phyloP scores from a whole-genome alignment of 2,888 invertebrate genomes.

The Spisula solida region DNA sequence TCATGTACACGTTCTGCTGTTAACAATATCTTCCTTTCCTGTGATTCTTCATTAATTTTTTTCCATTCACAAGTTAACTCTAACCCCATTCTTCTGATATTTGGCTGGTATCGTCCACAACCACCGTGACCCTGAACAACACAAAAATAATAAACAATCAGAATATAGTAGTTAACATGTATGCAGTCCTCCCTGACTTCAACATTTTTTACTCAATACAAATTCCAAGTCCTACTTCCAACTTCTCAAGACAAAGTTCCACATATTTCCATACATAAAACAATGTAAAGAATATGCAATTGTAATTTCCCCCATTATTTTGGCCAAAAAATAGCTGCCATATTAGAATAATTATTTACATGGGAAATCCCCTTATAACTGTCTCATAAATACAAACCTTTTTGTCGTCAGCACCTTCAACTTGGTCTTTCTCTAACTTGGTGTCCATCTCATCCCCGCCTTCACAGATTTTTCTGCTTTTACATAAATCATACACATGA shows the following conservation, averaged over 20 bases:
- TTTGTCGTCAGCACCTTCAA: constrained; percentile 85
- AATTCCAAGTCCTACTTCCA: too few species aligned
- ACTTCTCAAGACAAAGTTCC: too few species aligned
- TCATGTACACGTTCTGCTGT: constrained; percentile 99
- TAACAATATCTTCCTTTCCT: constrained; percentile 96
- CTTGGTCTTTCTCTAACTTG: constrained; percentile 74
- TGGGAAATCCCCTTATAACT: too few species aligned
- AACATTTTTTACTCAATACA: too few species aligned
- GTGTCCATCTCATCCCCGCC: constrained; percentile 99
- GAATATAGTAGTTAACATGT: too few species aligned
- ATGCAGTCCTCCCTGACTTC: too few species aligned
- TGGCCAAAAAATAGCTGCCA: too few species aligned
- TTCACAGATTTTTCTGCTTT: constrained; percentile 97
- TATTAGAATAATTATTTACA: too few species aligned
- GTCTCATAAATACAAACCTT: constrained; percentile 87
- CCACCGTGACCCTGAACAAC: constrained; percentile 93
- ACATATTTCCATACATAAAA: too few species aligned
- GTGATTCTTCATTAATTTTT: constrained; percentile 98
- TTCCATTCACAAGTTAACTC: constrained; percentile 99
- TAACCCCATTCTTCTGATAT: constrained; percentile 95
- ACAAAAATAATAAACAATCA: neutral
- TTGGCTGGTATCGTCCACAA: constrained; percentile 99
- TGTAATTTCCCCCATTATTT: too few species aligned
- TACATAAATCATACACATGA: constrained; percentile 98
- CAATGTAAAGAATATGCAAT: too few species aligned